These are phyloP conservation scores for Lasioglossum oenotherae DNA, from an alignment of 2,888 invertebrate species.

Conservation along the genomic window DNA sequence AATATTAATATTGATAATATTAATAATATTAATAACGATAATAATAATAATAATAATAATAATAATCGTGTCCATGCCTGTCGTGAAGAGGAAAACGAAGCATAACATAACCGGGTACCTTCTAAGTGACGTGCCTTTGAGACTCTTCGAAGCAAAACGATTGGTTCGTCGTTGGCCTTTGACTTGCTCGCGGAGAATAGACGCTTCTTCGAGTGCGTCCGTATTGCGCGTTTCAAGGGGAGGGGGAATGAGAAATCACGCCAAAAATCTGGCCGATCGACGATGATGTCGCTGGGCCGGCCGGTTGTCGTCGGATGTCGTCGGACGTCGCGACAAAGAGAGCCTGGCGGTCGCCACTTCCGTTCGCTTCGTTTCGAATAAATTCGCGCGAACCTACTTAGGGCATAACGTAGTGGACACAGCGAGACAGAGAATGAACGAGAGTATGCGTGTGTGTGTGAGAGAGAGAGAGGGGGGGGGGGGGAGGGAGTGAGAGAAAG, in stretches of 20 bases:
- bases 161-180: constrained; percentile 44
- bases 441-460: background rate
- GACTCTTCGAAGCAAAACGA: constrained; percentile 59
- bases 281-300: background rate
- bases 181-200: constrained; percentile 40
- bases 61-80: constrained; percentile 56
- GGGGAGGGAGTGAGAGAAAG: background rate
- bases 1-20: constrained; percentile 11
- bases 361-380: constrained; percentile 8
- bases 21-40: constrained; percentile 18
- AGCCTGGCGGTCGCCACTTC: constrained; percentile 40
- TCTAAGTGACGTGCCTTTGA: constrained; percentile 71
- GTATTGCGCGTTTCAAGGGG: constrained; percentile 64
- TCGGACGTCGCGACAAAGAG: background rate
- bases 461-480: background rate
- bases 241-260: too few relatives aligned
- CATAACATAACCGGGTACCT: constrained; percentile 61
- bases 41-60: constrained; percentile 13
- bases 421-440: background rate
- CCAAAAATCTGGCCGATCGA: background rate
- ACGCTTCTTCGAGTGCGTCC: constrained; percentile 23
- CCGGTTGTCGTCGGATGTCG: background rate
- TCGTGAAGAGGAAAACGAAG: constrained; percentile 55
- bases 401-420: background rate
- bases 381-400: background rate